Evolutionary conservation across 2,113 vertebrate species (phyloP).

Genomic region (Arvicanthis niloticus): DNA sequence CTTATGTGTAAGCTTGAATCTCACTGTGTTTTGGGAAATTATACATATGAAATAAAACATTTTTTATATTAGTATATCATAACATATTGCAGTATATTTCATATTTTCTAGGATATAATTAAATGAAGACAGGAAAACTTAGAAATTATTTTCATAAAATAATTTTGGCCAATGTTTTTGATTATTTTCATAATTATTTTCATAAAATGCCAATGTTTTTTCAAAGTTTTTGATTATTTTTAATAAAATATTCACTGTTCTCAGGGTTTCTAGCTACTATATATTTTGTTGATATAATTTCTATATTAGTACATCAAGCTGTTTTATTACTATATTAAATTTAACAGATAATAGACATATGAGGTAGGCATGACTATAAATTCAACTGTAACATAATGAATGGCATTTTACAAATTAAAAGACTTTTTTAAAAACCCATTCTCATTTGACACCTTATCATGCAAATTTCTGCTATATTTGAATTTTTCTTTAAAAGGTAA

Average conservation of each 20-base stretch:
- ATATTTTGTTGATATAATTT: background rate
- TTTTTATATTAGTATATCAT: background rate
- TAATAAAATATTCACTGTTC: background rate
- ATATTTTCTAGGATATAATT: background rate
- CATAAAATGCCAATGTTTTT: background rate
- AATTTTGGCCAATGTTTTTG: too few species aligned
- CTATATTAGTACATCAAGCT: background rate
- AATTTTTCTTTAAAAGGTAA: slow-evolving; percentile 17
- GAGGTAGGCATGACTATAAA: background rate
- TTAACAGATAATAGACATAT: background rate
- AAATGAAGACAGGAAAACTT: slow-evolving; percentile 27
- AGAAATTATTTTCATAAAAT: background rate
- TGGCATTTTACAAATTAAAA: background rate
- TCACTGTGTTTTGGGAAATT: background rate
- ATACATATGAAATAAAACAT: background rate
- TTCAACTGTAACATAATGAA: slow-evolving; percentile 4
- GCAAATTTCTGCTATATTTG: slow-evolving; percentile 10
- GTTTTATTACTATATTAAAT: background rate
- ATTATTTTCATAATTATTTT: background rate
- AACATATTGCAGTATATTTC: slow-evolving; percentile 9
- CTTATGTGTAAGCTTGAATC: background rate
- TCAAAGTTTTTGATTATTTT: background rate
- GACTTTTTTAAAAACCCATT: slow-evolving; percentile 14
- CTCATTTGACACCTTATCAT: background rate
- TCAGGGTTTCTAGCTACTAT: background rate